A percentile compares a stretch with the other conserved stretches of the same genome.
Evolutionary conservation across 2,888 invertebrate species (phyloP).

Genomic region (Limnephilus marmoratus): DNA sequence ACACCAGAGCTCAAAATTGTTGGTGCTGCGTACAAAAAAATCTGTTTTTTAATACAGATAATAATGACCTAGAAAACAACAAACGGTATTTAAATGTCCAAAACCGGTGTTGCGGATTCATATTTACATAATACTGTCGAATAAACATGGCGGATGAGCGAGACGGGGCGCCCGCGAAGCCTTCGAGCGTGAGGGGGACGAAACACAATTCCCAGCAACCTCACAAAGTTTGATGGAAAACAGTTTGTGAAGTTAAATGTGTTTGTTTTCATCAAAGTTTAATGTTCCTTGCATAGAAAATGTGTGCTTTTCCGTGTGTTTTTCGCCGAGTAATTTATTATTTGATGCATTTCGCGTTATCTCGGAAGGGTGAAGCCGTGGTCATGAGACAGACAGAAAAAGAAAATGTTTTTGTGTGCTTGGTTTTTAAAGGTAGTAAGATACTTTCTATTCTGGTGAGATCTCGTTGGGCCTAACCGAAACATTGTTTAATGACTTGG

Average conservation of each 20-base stretch:
- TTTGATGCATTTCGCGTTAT: slow-evolving; percentile 4
- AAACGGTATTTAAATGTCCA: neutral
- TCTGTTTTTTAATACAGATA: neutral
- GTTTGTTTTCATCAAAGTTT: slow-evolving; percentile 65
- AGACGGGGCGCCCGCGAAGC: neutral
- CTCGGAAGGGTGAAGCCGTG: neutral
- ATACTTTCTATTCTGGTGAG: neutral
- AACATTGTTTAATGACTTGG: neutral
- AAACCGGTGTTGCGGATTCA: neutral
- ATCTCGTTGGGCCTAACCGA: neutral
- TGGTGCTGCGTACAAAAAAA: neutral
- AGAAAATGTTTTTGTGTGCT: neutral
- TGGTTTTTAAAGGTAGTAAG: neutral
- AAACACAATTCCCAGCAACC: slow-evolving; percentile 54
- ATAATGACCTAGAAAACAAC: neutral
- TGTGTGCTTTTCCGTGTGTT: slow-evolving; percentile 7
- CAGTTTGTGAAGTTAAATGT: slow-evolving; percentile 64
- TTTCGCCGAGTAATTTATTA: slow-evolving; percentile 2
- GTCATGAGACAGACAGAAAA: neutral
- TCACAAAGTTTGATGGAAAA: slow-evolving; percentile 64
- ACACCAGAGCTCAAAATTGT: neutral
- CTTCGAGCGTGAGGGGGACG: neutral
- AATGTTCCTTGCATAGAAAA: slow-evolving; percentile 56
- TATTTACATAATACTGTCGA: slow-evolving; percentile 32
- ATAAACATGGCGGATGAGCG: slow-evolving; percentile 44